Evolutionary conservation across 2,888 invertebrate species (phyloP).

Genomic region (Uloborus plumipes): DNA sequence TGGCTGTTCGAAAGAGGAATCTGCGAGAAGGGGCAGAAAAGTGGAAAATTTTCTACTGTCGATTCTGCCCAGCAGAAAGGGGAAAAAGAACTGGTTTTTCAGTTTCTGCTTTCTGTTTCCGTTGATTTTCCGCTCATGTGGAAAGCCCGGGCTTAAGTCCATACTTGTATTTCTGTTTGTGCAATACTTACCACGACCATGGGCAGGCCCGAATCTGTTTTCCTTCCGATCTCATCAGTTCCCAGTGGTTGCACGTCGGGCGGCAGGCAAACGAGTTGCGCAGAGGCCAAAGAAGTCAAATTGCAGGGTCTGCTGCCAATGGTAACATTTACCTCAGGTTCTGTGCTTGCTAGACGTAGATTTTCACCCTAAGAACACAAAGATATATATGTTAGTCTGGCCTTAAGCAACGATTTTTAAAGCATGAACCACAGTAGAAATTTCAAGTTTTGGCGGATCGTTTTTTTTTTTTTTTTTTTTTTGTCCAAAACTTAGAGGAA

Average conservation of each 20-base stretch:
- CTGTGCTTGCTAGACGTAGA: constrained; percentile 91
- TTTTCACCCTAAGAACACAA: constrained; percentile 80
- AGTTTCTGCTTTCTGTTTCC: no score
- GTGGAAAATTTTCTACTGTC: no score
- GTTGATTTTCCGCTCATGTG: no score
- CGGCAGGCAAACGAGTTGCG: constrained; percentile 93
- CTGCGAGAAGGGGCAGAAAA: no score
- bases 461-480: no score
- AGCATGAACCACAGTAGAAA: no score
- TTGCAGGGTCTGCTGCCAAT: constrained; percentile 92
- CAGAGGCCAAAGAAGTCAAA: constrained; percentile 84
- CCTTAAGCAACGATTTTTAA: background rate
- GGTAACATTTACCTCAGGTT: constrained; percentile 92
- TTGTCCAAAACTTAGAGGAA: no score
- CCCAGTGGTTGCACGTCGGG: constrained; percentile 86
- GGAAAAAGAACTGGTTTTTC: no score
- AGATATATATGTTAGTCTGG: background rate
- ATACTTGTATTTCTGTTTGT: background rate
- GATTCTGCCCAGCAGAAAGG: no score
- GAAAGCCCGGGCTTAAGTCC: no score
- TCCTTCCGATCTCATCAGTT: constrained; percentile 73
- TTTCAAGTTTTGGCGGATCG: no score
- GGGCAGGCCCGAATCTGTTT: constrained; percentile 82
- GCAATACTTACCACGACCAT: constrained; percentile 80
- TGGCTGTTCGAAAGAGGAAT: no score